Evolutionary conservation across 2,888 invertebrate genomes (phyloP), one percentile per base, ranked within the genome.

Genomic region (Malthinus seriepunctatus): DNA sequence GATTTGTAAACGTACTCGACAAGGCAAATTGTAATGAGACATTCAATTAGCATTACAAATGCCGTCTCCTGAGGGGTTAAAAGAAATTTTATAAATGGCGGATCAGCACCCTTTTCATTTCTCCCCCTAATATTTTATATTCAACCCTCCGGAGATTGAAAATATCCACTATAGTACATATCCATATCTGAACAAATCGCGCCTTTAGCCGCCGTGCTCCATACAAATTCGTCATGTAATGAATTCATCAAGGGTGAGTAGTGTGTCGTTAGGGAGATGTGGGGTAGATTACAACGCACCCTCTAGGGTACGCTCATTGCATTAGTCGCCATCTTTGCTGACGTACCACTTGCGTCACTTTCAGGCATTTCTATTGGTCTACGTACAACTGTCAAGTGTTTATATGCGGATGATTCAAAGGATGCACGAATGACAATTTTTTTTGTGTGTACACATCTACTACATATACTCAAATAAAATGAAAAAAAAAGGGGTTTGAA

Each of bases 251-350:
- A 62, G 63, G 63, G 63, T 57, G 62, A 63, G 56, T 52, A 51
- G 56, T 60, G 23, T 23, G 60, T 61, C 60, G 63, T 59, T 56
- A 62, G 63, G 58, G 63, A 62, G 57, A 64, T 58, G 59, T 62
- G 62, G 63, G 62, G 63, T 62, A 64, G 63, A 64, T 64, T 64
- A 64, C 62, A 59, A 54, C 47, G 59, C 51, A 56, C 62, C 63
- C 65, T 62, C 56, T 56, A 54, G 65, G 65, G 63, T 56, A 56
- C 65, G 58, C 59, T 70, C 71, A 69, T 69, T 71, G 67, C 69
- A 69, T 69, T 70, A 69, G 69, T 66, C 68, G 71, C 71, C 71
- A 71, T 71, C 63, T 65, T 58, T 68, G 69, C 66, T 71, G 69
- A 70, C 70, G 70, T 67, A 67, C 65, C 58, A 51, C 65, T 54